These are phyloP conservation scores for Pelodiscus sinensis DNA, from an alignment of 2,113 vertebrate species.

Conservation along the genomic window DNA sequence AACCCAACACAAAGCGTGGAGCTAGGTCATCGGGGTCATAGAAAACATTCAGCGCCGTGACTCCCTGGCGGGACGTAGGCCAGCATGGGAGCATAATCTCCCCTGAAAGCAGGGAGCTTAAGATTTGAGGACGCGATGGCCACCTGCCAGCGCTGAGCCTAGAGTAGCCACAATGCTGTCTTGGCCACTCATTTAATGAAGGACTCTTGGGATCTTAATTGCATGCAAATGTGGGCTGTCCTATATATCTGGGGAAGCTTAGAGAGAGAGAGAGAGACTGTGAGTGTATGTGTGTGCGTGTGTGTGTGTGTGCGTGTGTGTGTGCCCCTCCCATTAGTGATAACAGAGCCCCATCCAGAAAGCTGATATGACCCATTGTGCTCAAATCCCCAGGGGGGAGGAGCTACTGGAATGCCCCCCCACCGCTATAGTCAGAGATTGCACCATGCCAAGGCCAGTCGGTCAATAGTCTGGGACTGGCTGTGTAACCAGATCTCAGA, in stretches of 20 bases:
- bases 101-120: not conserved
- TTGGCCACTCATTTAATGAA: not conserved
- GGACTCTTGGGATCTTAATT: not conserved
- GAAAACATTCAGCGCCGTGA: not conserved
- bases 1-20: rapidly evolving
- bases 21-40: rapidly evolving
- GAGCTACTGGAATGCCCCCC: not conserved
- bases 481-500: not conserved
- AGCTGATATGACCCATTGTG: constrained; percentile 13
- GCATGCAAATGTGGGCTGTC: not conserved
- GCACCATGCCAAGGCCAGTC: not conserved
- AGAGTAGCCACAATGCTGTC: not conserved
- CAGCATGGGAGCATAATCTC: not conserved
- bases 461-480: constrained; percentile 22
- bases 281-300: not conserved
- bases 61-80: not conserved
- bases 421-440: not conserved
- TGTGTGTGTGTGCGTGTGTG: not conserved
- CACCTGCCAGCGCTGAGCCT: not conserved
- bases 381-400: not conserved
- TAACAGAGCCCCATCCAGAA: constrained; percentile 19
- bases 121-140: rapidly evolving
- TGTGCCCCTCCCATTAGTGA: not conserved
- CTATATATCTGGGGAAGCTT: rapidly evolving
- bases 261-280: not conserved